A percentile compares a stretch with the other conserved stretches of the same genome.
Evolutionary conservation across 2,797 vertebrate genomes (phyloP).

Genomic region (Platyrinchus mystaceus): DNA sequence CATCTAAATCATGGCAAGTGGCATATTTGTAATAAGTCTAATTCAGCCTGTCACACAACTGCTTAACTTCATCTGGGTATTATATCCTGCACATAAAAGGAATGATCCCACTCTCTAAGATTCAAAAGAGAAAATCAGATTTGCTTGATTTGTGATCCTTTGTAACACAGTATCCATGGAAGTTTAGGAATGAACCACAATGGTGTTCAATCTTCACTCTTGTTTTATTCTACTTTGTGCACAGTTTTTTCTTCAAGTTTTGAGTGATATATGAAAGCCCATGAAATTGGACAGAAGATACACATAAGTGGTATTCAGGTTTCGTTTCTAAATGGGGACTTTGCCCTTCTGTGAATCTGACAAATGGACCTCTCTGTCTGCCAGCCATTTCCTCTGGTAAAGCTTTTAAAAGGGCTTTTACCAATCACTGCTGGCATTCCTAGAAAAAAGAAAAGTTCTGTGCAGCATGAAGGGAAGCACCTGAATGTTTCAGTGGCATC

Average conservation of each 20-base stretch:
- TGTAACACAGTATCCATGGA: background rate
- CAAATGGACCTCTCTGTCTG: slow-evolving; percentile 49
- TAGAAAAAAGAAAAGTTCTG: background rate
- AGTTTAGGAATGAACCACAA: background rate
- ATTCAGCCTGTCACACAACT: background rate
- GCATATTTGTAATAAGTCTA: background rate
- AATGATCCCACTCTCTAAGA: background rate
- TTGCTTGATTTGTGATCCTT: background rate
- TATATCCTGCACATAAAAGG: background rate
- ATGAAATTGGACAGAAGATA: slow-evolving; percentile 43
- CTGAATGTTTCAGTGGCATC: slow-evolving; percentile 46
- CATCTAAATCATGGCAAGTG: background rate
- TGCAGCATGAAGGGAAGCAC: background rate
- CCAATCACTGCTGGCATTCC: slow-evolving; percentile 34
- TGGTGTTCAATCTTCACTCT: background rate
- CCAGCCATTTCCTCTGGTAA: slow-evolving; percentile 30
- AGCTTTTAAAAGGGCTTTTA: slow-evolving; percentile 51
- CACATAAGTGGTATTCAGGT: slow-evolving; percentile 53
- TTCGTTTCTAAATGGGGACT: slow-evolving; percentile 63
- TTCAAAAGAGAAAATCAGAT: background rate
- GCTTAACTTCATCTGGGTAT: background rate
- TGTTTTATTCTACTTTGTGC: background rate
- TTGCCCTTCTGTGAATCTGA: slow-evolving; percentile 60
- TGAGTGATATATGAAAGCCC: slow-evolving; percentile 57
- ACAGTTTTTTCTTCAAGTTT: slow-evolving; percentile 15